Percentiles rank a stretch among this genome's conserved stretches.
phyloP scores from a whole-genome alignment of 2,797 vertebrate species.

The Galago senegalensis region DNA sequence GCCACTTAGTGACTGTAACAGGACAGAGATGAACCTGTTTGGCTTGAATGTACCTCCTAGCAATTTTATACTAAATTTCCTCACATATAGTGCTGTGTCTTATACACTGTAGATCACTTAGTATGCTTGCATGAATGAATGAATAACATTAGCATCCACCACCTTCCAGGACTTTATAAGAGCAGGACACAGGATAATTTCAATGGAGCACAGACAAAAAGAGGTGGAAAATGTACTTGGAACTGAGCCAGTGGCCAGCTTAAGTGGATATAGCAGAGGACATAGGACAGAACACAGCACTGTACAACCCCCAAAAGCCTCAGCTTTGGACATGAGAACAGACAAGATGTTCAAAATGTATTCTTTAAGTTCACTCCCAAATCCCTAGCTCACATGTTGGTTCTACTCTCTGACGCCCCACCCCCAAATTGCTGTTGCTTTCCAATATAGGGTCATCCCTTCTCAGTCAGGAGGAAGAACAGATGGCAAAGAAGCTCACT shows the following conservation, averaged over 20 bases:
- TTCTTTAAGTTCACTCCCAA: constrained; percentile 39
- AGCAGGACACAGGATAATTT: neutral
- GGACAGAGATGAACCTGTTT: constrained; percentile 20
- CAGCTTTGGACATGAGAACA: neutral
- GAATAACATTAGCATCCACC: constrained; percentile 18
- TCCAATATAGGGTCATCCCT: neutral
- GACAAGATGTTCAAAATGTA: constrained; percentile 30
- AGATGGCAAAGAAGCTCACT: constrained; percentile 83
- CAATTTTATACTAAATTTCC: constrained; percentile 12
- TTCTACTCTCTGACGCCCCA: neutral
- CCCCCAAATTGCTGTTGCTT: neutral
- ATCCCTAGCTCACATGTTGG: neutral
- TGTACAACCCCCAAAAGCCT: neutral
- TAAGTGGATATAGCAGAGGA: constrained; percentile 14
- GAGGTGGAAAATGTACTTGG: constrained; percentile 10
- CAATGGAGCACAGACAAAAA: constrained; percentile 14
- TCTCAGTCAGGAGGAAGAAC: constrained; percentile 42
- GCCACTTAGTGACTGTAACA: constrained; percentile 18
- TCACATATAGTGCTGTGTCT: neutral
- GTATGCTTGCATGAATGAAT: neutral
- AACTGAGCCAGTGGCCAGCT: neutral
- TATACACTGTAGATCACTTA: neutral
- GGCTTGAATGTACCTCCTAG: neutral
- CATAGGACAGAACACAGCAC: neutral
- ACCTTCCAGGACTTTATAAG: neutral